Evolutionary conservation across 2,797 vertebrate genomes (phyloP), one percentile per base, ranked within the genome.

Genomic region (Sciurus carolinensis): DNA sequence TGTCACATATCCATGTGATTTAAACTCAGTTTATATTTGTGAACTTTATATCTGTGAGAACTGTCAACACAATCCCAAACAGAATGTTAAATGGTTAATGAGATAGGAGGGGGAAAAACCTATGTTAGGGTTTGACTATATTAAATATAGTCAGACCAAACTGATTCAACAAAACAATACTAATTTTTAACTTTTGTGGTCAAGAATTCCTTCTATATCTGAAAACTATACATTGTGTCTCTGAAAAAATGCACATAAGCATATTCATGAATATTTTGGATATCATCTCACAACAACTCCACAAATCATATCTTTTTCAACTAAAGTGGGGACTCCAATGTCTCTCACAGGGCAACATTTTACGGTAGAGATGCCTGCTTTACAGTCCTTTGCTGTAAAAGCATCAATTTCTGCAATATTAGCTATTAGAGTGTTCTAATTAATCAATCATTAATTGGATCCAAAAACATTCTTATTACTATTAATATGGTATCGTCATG

Each of bases 31-130:
- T 2, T 90, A 47, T 52, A 47, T 47, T 5, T 47, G 44, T 47
- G 52, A 88, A 30, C 62, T 96, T 91, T 82, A 39, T 91, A 39
- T 47, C 18, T 89, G 14, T 47, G 82, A 67, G 69, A 94, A 89
- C 22, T 44, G 26, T 95, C 52, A 93, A 42, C n/a, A 67, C 15
- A 57, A 94, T 89, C 47, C 44, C 1, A n/a, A 76, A 76, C 4
- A 92, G 75, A 59, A 92, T 91, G n/a, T 80, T 94, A 91, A 94
- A 57, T 91, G 79, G 39, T 69, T 94, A 96, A 86, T 80, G 79
- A 88, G 66, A 52, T 81, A 62, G 39, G 39, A 75, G 44, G 4
- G 33, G 50, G 44, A 87, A 76, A 39, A 36, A 22, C 20, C 47
- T 57, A 85, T 50, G 59, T 81, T 84, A 85, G 54, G 54, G 33